Evolutionary conservation across 64 coral and sea anemone genomes (phyloP).

Genomic region (Actinia tenebrosa): DNA sequence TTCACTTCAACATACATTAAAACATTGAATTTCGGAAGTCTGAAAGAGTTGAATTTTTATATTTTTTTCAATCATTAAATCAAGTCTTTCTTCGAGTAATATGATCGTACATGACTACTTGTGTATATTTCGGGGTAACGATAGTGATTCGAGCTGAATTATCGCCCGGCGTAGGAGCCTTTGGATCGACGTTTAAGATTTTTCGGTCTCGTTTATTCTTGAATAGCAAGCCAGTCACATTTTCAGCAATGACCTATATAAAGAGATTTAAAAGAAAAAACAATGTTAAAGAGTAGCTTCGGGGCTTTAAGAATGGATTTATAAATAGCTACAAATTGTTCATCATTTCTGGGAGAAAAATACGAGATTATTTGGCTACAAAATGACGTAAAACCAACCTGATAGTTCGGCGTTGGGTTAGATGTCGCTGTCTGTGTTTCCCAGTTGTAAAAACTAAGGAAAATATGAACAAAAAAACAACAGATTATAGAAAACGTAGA

Average conservation of each 20-base stretch:
- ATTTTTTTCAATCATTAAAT: not conserved
- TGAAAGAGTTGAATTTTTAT: not conserved
- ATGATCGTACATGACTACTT: constrained; percentile 97
- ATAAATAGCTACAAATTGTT: not conserved
- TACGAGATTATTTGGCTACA: not conserved
- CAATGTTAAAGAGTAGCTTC: not conserved
- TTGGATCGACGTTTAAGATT: constrained; percentile 95
- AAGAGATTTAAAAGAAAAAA: not conserved
- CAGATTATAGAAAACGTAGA: not conserved
- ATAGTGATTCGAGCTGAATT: constrained; percentile 87
- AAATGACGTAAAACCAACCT: constrained; percentile 31
- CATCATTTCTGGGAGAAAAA: not conserved
- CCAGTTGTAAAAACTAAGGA: constrained; percentile 97
- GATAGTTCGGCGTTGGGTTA: constrained; percentile 97
- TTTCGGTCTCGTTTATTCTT: constrained; percentile 97
- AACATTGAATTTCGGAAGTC: not conserved
- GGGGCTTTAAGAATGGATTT: not conserved
- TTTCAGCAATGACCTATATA: constrained; percentile 89
- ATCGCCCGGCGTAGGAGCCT: constrained; percentile 85
- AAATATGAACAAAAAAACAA: not conserved
- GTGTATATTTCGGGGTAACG: constrained; percentile 79
- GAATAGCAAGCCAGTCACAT: constrained; percentile 78
- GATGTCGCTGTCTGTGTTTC: constrained; percentile 97
- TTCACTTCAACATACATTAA: not conserved
- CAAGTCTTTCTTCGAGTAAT: constrained; percentile 89